Percentiles rank a stretch among this genome's conserved stretches.
These are phyloP conservation scores for Agonopterix arenella DNA, from an alignment of 2,888 invertebrate species.

Conservation along the genomic window DNA sequence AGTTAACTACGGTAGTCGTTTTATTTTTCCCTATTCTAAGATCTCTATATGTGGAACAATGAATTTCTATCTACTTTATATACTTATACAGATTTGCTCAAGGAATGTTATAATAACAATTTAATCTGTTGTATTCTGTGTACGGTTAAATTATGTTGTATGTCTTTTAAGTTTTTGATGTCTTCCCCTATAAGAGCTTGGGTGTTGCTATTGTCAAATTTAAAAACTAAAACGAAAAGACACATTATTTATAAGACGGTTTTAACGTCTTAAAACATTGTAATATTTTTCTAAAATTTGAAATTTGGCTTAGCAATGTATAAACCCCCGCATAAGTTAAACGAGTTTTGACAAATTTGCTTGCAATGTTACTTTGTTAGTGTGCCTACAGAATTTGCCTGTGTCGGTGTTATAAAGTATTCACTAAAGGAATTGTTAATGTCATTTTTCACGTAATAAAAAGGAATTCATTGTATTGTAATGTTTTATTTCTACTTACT, in stretches of 20 bases:
- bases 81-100: conserved; percentile 50
- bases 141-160: background rate
- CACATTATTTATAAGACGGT: background rate
- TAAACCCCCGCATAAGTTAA: background rate
- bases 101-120: conserved; percentile 46
- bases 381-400: conserved; percentile 57
- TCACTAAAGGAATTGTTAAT: conserved; percentile 47
- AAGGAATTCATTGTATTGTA: conserved; percentile 59
- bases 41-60: conserved; percentile 48
- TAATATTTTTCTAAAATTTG: background rate
- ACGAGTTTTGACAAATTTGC: background rate
- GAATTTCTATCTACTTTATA: conserved; percentile 40
- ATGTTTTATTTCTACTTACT: conserved; percentile 19
- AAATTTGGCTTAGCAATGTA: background rate
- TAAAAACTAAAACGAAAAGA: background rate
- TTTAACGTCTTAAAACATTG: background rate
- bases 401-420: conserved; percentile 36
- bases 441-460: conserved; percentile 61
- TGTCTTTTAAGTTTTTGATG: background rate
- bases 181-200: background rate
- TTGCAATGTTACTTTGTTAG: conserved; percentile 9
- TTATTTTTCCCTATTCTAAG: conserved; percentile 36
- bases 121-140: background rate
- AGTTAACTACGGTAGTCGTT: conserved; percentile 30
- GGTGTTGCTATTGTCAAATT: background rate